A percentile compares a stretch with the other conserved stretches of the same genome.
These are phyloP conservation scores for Oligia latruncula DNA, from an alignment of 2,888 invertebrate genomes.

Conservation along the genomic window DNA sequence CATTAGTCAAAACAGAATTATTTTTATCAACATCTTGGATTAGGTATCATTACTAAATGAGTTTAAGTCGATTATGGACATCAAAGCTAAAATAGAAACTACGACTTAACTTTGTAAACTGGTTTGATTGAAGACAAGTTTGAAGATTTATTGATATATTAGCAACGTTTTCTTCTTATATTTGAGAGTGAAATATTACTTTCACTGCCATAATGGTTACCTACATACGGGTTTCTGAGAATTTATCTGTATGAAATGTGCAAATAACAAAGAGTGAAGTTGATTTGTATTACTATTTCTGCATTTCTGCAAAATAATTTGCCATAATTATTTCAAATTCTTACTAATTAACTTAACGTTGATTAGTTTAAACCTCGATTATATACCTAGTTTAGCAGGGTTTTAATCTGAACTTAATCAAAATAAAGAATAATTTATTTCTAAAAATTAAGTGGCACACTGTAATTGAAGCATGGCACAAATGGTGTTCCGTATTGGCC, in stretches of 20 bases:
- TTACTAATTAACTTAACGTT: neutral
- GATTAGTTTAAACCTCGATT: neutral
- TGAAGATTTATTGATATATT: constrained; percentile 61
- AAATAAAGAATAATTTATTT: neutral
- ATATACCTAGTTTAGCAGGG: neutral
- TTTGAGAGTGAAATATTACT: constrained; percentile 57
- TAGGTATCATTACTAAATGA: constrained; percentile 32
- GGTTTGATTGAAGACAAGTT: constrained; percentile 53
- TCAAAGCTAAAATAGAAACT: constrained; percentile 57
- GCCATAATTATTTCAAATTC: neutral
- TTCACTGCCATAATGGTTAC: constrained; percentile 49
- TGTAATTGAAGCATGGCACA: too few species aligned
- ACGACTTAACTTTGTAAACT: constrained; percentile 36
- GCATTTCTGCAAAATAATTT: neutral
- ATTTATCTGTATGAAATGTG: neutral
- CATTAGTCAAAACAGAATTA: constrained; percentile 48
- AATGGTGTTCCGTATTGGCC: too few species aligned
- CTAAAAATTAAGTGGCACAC: neutral
- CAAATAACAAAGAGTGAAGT: neutral
- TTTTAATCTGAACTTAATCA: neutral
- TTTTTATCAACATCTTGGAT: constrained; percentile 40
- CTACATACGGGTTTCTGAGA: constrained; percentile 13
- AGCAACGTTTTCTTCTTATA: constrained; percentile 38
- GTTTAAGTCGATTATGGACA: constrained; percentile 39
- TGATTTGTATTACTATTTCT: neutral